Conservation (phyloP, 2,888 invertebrate species). For the Meta bourneti region DNA sequence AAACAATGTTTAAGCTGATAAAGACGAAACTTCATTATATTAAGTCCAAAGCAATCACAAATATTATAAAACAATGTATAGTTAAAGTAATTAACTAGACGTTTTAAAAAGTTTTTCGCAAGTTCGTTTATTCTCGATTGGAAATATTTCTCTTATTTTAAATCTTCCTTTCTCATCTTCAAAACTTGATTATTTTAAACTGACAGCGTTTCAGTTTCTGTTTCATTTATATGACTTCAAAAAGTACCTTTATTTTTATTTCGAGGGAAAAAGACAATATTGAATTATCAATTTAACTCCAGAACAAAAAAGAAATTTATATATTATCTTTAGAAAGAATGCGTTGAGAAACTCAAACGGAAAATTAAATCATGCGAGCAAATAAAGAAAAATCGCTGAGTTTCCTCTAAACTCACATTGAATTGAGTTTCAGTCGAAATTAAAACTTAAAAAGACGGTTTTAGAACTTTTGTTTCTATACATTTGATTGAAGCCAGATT, state of each 20-base stretch:
- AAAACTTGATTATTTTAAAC: not conserved
- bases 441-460: slow-evolving; percentile 19
- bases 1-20: no score
- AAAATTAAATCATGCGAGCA: slow-evolving; percentile 27
- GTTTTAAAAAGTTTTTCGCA: no score
- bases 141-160: no score
- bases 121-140: no score
- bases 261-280: not conserved
- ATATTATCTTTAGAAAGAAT: not conserved
- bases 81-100: no score
- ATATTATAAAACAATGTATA: no score
- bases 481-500: not conserved
- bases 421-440: slow-evolving; percentile 30
- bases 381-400: not conserved
- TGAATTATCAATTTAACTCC: slow-evolving; percentile 1
- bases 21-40: no score
- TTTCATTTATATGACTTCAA: not conserved
- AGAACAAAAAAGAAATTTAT: not conserved
- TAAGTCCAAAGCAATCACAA: no score
- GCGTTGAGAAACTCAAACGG: not conserved
- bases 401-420: slow-evolving; percentile 16
- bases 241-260: not conserved
- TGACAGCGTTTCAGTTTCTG: not conserved
- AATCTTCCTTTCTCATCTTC: not conserved
- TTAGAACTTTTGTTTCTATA: slow-evolving; percentile 1